Evolutionary conservation across 2,797 vertebrate species (phyloP).

Genomic region (Sebastes hubbsi): DNA sequence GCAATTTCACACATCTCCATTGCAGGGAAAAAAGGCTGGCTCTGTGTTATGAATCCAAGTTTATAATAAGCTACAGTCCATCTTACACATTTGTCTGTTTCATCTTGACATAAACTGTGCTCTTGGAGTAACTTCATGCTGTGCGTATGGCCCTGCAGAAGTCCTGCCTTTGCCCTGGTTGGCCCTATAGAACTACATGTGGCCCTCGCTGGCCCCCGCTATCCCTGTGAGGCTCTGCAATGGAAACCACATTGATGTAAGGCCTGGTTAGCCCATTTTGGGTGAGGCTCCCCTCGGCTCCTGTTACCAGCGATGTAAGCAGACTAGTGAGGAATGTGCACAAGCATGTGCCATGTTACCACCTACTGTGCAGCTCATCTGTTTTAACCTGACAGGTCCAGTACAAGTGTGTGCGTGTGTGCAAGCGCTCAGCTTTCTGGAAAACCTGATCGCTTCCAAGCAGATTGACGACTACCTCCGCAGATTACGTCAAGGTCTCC

Average conservation of each 20-base stretch:
- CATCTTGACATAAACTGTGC: slow-evolving; percentile 6
- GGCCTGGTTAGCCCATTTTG: slow-evolving; percentile 54
- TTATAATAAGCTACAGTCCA: slow-evolving; percentile 2
- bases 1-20: slow-evolving; percentile 2
- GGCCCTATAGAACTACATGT: background rate
- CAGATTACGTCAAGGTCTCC: background rate
- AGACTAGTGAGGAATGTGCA: slow-evolving; percentile 71
- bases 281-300: slow-evolving; percentile 62
- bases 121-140: background rate
- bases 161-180: background rate
- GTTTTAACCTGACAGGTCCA: slow-evolving; percentile 72
- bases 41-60: background rate
- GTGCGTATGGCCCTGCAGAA: slow-evolving; percentile 10
- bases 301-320: slow-evolving; percentile 73
- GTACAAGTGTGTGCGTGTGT: background rate
- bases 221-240: slow-evolving; percentile 23
- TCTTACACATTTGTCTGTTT: slow-evolving; percentile 12
- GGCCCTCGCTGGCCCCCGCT: background rate
- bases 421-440: slow-evolving; percentile 35
- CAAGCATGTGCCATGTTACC: slow-evolving; percentile 63
- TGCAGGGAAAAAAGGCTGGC: background rate
- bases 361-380: slow-evolving; percentile 76
- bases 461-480: slow-evolving; percentile 33
- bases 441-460: slow-evolving; percentile 47
- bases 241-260: slow-evolving; percentile 43